phyloP scores from a whole-genome alignment of 2,113 vertebrate genomes.

The Glaucidium brasilianum region DNA sequence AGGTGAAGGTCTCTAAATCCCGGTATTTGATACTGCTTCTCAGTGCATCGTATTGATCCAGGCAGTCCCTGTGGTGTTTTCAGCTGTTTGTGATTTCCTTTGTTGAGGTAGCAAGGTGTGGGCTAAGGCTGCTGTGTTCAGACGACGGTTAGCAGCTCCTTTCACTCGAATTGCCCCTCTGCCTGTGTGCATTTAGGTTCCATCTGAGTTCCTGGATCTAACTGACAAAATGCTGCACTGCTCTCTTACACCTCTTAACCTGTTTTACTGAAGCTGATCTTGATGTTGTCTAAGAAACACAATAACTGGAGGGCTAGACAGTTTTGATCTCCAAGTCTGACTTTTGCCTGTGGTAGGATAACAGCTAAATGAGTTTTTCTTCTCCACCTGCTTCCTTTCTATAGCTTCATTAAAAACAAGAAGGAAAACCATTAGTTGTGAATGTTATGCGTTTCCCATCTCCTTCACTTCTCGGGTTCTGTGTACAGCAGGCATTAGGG shows the following conservation, averaged over 20 bases:
- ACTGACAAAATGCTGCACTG: fast-evolving
- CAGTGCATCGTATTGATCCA: neutral
- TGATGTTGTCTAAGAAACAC: neutral
- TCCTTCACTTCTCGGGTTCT: neutral
- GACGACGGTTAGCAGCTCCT: neutral
- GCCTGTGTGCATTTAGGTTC: neutral
- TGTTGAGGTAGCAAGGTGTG: neutral
- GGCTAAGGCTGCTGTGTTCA: fast-evolving
- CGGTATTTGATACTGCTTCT: neutral
- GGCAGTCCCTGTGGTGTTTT: neutral
- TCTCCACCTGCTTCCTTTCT: neutral
- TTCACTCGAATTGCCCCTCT: neutral
- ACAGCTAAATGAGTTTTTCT: neutral
- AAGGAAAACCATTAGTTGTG: neutral
- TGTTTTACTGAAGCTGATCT: neutral
- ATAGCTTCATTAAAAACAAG: neutral
- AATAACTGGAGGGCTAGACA: neutral
- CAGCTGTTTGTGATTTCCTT: neutral
- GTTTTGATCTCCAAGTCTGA: neutral
- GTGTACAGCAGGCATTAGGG: neutral
- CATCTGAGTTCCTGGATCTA: neutral
- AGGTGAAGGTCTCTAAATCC: neutral
- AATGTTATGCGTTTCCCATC: neutral
- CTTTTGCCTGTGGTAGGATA: neutral
- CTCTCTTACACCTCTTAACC: neutral